Conservation (phyloP, 2,797 vertebrate species). For the Delichon dasypus region DNA sequence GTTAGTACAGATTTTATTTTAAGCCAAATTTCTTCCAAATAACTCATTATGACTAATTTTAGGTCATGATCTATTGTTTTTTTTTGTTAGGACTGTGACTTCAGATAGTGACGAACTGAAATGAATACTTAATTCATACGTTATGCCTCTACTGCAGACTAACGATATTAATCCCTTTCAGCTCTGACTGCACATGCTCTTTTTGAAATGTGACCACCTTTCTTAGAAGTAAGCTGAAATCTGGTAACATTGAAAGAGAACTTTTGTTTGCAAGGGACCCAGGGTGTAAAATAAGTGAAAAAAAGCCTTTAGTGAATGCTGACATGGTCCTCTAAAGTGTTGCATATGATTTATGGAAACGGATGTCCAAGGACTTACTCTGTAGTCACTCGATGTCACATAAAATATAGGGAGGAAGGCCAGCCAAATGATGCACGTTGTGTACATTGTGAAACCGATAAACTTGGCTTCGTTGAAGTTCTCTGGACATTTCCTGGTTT, state of each 20-base stretch:
- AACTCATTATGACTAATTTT: background rate
- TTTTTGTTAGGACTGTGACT: background rate
- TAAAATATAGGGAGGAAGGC: slow-evolving; percentile 99
- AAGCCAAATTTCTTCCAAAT: background rate
- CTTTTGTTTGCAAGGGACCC: background rate
- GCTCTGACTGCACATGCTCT: background rate
- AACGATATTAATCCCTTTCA: background rate
- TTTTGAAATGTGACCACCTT: background rate
- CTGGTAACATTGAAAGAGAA: background rate
- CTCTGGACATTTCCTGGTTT: slow-evolving; percentile 98
- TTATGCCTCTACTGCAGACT: background rate
- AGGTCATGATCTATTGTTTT: background rate
- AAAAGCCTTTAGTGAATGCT: background rate
- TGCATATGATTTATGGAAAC: background rate
- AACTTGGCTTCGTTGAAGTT: slow-evolving; percentile 99
- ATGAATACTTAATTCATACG: background rate
- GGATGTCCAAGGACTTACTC: slow-evolving; percentile 82
- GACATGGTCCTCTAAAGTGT: background rate
- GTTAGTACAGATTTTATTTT: background rate
- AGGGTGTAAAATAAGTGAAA: background rate
- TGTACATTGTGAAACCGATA: slow-evolving; percentile 99
- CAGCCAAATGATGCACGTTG: slow-evolving; percentile 99
- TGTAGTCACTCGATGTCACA: slow-evolving; percentile 98
- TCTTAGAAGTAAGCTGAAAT: background rate
- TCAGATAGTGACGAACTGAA: background rate